Evolutionary conservation across 2,888 invertebrate genomes (phyloP).

Genomic region (Trachelus troglodyta): DNA sequence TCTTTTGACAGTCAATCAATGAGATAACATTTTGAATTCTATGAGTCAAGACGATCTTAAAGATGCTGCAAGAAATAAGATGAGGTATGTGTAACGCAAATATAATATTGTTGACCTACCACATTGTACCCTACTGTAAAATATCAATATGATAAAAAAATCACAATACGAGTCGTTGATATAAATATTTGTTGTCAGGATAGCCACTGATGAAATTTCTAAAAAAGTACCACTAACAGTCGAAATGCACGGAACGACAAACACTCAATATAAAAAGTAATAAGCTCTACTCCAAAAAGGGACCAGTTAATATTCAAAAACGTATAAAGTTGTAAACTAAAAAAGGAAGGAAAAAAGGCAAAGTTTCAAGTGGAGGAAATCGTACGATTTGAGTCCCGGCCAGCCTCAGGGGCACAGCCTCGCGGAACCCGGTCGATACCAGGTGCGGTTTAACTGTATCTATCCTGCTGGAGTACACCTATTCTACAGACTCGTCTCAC

Average conservation of each 20-base stretch:
- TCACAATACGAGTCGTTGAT: not conserved
- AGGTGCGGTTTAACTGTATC: slow-evolving; percentile 23
- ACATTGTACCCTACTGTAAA: not conserved
- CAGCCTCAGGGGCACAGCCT: slow-evolving; percentile 15
- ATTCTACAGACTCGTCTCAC: not conserved
- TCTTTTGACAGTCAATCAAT: not conserved
- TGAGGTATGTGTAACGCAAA: not conserved
- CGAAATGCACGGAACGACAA: not conserved
- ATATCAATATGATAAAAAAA: not conserved
- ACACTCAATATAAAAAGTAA: not conserved
- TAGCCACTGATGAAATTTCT: too few species aligned
- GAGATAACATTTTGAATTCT: not conserved
- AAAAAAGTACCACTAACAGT: not conserved
- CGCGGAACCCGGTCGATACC: slow-evolving; percentile 26
- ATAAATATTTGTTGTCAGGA: too few species aligned
- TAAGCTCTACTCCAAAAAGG: not conserved
- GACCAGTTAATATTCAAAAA: not conserved
- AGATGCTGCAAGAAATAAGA: not conserved
- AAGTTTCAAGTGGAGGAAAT: not conserved
- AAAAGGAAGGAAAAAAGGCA: not conserved
- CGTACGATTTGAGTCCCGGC: slow-evolving; percentile 6
- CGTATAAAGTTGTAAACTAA: not conserved
- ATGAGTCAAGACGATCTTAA: not conserved
- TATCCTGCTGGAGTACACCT: slow-evolving; percentile 1
- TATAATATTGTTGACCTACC: not conserved